A percentile compares a stretch with the other conserved stretches of the same genome.
These are phyloP conservation scores for Sminthurides aquaticus DNA, from an alignment of 2,888 invertebrate species.

Conservation along the genomic window DNA sequence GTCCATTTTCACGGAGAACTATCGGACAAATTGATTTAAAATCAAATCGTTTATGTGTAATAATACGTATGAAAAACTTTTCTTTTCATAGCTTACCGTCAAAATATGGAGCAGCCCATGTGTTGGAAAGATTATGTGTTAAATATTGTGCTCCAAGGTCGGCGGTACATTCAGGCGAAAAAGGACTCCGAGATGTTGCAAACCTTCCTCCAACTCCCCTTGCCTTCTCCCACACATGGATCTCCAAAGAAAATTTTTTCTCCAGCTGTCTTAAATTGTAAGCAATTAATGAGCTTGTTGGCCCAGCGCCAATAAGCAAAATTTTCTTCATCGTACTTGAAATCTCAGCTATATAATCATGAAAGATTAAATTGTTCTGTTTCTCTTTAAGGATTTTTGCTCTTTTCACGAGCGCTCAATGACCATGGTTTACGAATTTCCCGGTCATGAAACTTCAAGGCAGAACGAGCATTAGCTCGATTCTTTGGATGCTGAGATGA, in stretches of 20 bases:
- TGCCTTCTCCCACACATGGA: slow-evolving; percentile 38
- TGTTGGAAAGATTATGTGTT: slow-evolving; percentile 21
- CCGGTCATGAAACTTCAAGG: no score
- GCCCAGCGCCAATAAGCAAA: slow-evolving; percentile 38
- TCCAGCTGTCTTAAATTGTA: slow-evolving; percentile 24
- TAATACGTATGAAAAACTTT: not conserved
- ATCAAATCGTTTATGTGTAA: slow-evolving; percentile 3
- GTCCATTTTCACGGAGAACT: slow-evolving; percentile 27
- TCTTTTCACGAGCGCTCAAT: no score
- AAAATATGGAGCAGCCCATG: slow-evolving; percentile 31
- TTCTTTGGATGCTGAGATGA: no score
- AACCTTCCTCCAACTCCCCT: slow-evolving; percentile 35
- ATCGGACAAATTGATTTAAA: not conserved
- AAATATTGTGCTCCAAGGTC: slow-evolving; percentile 42
- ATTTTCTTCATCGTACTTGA: slow-evolving; percentile 35
- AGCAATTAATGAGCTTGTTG: slow-evolving; percentile 36
- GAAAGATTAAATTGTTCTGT: no score
- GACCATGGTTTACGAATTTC: no score
- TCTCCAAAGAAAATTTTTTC: slow-evolving; percentile 20
- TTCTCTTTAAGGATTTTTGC: no score
- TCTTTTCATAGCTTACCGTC: slow-evolving; percentile 29
- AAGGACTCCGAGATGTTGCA: slow-evolving; percentile 28
- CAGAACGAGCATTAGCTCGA: no score
- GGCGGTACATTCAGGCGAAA: slow-evolving; percentile 26
- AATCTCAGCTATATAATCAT: no score